Conservation (phyloP, 2,888 invertebrate species). For the Priocnemis perturbator region DNA sequence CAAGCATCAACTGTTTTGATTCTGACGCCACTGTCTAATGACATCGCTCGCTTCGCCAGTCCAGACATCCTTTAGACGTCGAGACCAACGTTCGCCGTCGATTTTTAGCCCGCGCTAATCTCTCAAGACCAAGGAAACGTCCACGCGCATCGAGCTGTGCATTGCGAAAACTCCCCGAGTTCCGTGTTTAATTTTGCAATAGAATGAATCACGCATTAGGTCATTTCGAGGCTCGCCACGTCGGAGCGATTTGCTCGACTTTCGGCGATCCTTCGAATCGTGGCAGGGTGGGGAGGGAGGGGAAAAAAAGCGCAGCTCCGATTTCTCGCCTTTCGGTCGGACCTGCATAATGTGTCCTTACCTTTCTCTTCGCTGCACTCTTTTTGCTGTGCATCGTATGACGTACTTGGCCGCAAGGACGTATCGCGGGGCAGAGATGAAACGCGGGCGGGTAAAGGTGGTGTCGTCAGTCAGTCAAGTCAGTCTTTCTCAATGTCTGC, state of each 20-base stretch:
- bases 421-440: slow-evolving; percentile 20
- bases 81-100: too few species aligned
- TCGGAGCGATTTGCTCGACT: not conserved
- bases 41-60: too few species aligned
- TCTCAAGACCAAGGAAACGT: too few species aligned
- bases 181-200: too few species aligned
- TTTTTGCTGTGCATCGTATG: slow-evolving; percentile 7
- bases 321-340: slow-evolving; percentile 1
- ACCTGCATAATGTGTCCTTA: not conserved
- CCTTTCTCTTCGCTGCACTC: slow-evolving; percentile 10
- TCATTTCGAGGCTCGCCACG: not conserved
- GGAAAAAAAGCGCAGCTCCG: slow-evolving; percentile 8
- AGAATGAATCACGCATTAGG: too few species aligned
- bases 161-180: too few species aligned
- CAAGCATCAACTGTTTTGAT: too few species aligned
- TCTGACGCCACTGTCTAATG: too few species aligned
- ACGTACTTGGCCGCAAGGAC: slow-evolving; percentile 25
- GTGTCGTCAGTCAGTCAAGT: slow-evolving; percentile 18
- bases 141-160: too few species aligned
- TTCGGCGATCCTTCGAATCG: slow-evolving; percentile 8
- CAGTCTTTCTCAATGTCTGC: not conserved
- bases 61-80: too few species aligned
- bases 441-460: slow-evolving; percentile 21
- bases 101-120: too few species aligned
- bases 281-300: not conserved